Base-by-base conservation (phyloP, 2,797 vertebrate genomes). In the Sitta carolinensis region DNA sequence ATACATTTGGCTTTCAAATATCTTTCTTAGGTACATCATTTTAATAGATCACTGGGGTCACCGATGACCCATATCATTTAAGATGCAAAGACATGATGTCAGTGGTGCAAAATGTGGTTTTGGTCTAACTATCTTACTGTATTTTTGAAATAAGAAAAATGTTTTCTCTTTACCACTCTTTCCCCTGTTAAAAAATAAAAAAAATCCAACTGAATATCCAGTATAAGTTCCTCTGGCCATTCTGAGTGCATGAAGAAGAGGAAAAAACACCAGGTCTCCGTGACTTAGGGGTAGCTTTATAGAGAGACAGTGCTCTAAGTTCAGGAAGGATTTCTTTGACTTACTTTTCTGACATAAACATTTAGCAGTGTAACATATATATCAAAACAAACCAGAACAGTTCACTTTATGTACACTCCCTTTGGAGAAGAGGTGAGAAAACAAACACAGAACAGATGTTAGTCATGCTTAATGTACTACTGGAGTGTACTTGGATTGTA, bases 361-460 rank as follows among this genome's bases (percentile, higher is more conserved):
- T 91, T 94, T 93, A 91, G 62, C 90, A 81, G 83, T 32, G 12
- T 93, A 96, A 93, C 58, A 62, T 95, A 94, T 93, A 96, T 87
- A 94, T 93, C 89, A 93, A 97, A 96, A 95, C 93, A 95, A 96
- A 93, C 72, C 89, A 97, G 92, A 96, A 59, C 78, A 83, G 87
- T 95, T 95, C 92, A 78, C 69, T 92, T 95, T 87, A 83, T 91
- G 89, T 52, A 93, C 91, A 78, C 69, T 93, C 89, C 92, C 92
- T 92, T 95, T 95, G 89, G 93, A 92, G 79, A 89, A 54, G 30
- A 94, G 93, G 94, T 97, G 92, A 96, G 94, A 97, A 96, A 95
- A 96, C 94, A 95, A 97, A 95, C 95, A 95, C 77, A 84, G 92
- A 95, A 94, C 95, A 97, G 94, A 96, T 94, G 94, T 96, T 95